Conservation (phyloP, 2,888 invertebrate genomes). For the Siphlonurus alternatus region DNA sequence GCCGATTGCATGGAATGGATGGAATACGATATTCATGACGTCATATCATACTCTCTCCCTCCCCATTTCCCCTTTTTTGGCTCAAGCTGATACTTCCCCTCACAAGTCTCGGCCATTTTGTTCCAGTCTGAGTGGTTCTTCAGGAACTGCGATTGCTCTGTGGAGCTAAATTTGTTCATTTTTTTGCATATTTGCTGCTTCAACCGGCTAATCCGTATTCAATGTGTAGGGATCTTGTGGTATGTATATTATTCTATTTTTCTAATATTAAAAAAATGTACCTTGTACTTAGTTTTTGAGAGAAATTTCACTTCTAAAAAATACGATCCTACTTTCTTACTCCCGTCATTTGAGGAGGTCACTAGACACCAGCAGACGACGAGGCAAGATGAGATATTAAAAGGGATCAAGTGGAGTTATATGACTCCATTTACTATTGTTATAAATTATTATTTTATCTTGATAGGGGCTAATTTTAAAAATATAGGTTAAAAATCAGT, state of each 20-base stretch:
- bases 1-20: too few species aligned
- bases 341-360: neutral
- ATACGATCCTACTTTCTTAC: neutral
- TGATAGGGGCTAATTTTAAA: too few species aligned
- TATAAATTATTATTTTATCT: too few species aligned
- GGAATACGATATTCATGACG: neutral
- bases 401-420: too few species aligned
- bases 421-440: too few species aligned
- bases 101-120: constrained; percentile 8
- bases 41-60: neutral
- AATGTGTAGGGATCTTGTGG: constrained; percentile 80
- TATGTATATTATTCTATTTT: constrained; percentile 31
- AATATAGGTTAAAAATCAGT: too few species aligned
- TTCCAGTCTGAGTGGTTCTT: constrained; percentile 8
- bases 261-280: neutral
- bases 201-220: constrained; percentile 32
- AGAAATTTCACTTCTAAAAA: neutral
- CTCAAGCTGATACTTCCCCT: neutral
- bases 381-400: too few species aligned
- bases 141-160: neutral
- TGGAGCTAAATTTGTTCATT: constrained; percentile 2
- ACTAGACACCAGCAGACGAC: neutral
- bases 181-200: constrained; percentile 9
- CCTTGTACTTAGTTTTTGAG: neutral
- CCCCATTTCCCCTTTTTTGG: neutral